Base-by-base conservation (phyloP, 2,888 invertebrate species). In the Athalia circularis region DNA sequence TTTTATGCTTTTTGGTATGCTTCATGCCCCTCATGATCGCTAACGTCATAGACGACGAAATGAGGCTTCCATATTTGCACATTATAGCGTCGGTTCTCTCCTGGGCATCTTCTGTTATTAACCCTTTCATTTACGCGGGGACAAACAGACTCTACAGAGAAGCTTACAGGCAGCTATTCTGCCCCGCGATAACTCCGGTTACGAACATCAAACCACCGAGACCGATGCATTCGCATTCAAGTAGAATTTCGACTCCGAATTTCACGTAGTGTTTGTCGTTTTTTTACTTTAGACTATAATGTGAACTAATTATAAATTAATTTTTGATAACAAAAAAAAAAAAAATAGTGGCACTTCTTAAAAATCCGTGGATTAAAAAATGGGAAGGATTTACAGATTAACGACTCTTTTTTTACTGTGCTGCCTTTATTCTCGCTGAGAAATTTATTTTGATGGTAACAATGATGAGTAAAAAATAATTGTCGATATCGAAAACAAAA, bases 31-130 rank as follows among this genome's bases (percentile, higher is more conserved):
- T 97, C 77, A 96, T 97, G 95, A 91, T 97, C 83, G 96, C 95
- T 88, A 97, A 97, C 90, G 96, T 97, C 4, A 93, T 96, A 11
- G 96, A 96, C 88, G 96, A 97, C 87, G 93, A 94, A 81, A 94
- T 94, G 65, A 91, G 91, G 43, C 93, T 93, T 85, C 96, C 97
- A 4, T 93, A 94, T 90, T 90, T 96, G 0, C 97, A 97, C 88
- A 94, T 97, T 80, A 92, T 96, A 77, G 96, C 96, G 0, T 97
- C 97, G 0, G 94, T 97, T 75, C 92, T 97, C 81, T 96, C 97
- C 0, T 98, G 97, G 96, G 95, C 96, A 0, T 97, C 97, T 0
- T 95, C 96, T 80, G 97, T 97, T 74, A 93, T 97, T 83, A 98
- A 98, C 91, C 97, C 97, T 0, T 93, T 97, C 81, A 96, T 97